Evolutionary conservation across 2,113 vertebrate genomes (phyloP), one percentile per base, ranked within the genome.

Genomic region (Sminthopsis crassicaudata): DNA sequence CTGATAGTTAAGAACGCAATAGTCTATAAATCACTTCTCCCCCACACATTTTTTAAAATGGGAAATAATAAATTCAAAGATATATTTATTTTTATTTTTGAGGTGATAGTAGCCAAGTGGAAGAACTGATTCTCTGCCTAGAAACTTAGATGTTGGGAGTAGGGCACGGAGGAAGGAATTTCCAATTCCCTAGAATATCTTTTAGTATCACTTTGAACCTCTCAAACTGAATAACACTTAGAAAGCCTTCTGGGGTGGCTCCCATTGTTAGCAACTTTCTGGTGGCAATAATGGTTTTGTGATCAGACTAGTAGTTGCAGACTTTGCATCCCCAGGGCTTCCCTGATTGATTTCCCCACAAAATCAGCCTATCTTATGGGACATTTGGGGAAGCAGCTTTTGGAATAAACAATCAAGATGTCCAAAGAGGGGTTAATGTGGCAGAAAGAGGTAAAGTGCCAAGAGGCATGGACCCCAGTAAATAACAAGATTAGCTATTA

Each of bases 11-110:
- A 97, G 89, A 95, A 94, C 94, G 84, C 95, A 92, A 96, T 96
- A 96, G 91, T 97, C 96, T 92, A 94, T 96, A 48, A 25, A 76
- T 94, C 93, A 54, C 95, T 94, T 67, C 92, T 24, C 92, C 91
- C 0, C 48, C 48, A 11, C 9, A 60, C 57, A 26, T 24, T 57
- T 24, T 55, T 4, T 57, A 26, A 30, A 97, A 96, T 57, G 95
- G 95, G 94, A 97, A 97, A 95, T 93, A 93, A 97, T 97, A 97
- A 97, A 97, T 97, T 96, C 95, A 93, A 97, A 96, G 96, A 93
- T 93, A 88, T 92, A 95, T 97, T 96, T 96, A 96, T 95, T 96
- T 97, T 92, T 67, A 96, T 95, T 95, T 67, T 95, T 92, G 93
- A 98, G 94, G 95, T 97, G 96, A 94, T 97, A 97, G 93, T 95